phyloP scores from a whole-genome alignment of 1,140 invertebrate genomes.

The Drosophila oshimai region DNA sequence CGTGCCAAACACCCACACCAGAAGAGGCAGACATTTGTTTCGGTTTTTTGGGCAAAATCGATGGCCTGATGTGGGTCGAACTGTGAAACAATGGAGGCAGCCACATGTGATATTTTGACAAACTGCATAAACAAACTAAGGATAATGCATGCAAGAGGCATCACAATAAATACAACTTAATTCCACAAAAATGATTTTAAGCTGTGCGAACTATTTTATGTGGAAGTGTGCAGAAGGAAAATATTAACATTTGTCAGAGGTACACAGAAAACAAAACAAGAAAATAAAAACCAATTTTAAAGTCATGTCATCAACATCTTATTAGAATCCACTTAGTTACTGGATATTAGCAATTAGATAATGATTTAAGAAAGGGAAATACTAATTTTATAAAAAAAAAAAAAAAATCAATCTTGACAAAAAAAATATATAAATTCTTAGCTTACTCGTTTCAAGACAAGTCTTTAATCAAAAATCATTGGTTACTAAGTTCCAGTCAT shows the following conservation, averaged over 20 bases:
- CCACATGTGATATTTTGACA: conserved; percentile 34
- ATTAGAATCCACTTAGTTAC: too few relatives aligned
- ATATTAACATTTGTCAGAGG: background rate
- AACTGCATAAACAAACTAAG: conserved; percentile 14
- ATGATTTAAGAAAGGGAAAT: too few relatives aligned
- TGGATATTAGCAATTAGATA: too few relatives aligned
- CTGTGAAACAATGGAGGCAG: conserved; percentile 17
- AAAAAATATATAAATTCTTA: too few relatives aligned
- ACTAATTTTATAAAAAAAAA: too few relatives aligned
- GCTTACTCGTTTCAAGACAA: too few relatives aligned
- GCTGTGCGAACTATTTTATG: background rate
- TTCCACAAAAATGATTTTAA: conserved; percentile 27
- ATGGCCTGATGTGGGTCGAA: conserved; percentile 26
- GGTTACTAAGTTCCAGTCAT: too few relatives aligned
- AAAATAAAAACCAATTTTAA: too few relatives aligned
- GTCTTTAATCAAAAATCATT: too few relatives aligned
- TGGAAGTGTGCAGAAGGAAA: background rate
- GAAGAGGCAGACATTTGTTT: conserved; percentile 5
- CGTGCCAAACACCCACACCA: conserved; percentile 2
- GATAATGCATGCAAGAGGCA: conserved; percentile 8
- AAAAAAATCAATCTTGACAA: too few relatives aligned
- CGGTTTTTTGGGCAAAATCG: conserved; percentile 22
- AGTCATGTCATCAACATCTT: too few relatives aligned
- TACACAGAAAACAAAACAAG: background rate
- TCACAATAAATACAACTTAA: conserved; percentile 32